Conservation (phyloP, 2,113 vertebrate genomes). For the Serilophus lunatus region DNA sequence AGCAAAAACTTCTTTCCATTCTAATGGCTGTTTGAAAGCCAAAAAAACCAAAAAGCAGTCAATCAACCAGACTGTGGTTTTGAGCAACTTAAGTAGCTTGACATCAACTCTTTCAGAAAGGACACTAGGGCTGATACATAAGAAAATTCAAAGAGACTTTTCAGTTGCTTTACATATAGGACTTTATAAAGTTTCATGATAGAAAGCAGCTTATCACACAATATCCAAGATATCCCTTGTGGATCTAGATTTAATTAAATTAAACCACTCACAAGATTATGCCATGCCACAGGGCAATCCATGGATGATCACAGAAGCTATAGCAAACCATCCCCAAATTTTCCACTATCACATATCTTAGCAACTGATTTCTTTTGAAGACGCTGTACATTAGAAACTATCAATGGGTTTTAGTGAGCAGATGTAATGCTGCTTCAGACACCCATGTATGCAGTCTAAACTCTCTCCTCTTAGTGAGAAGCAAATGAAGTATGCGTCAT, state of each 20-base stretch:
- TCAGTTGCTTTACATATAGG: background rate
- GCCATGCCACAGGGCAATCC: background rate
- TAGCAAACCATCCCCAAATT: background rate
- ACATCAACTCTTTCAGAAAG: background rate
- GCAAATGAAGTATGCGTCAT: background rate
- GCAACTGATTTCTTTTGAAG: background rate
- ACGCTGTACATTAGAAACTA: background rate
- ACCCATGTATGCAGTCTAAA: background rate
- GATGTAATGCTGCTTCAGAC: background rate
- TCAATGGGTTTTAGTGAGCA: background rate
- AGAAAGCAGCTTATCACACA: background rate
- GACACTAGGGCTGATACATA: background rate
- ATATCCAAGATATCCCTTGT: background rate
- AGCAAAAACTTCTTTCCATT: background rate
- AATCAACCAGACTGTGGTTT: background rate
- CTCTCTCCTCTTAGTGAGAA: background rate
- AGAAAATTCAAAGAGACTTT: background rate
- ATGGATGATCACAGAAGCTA: background rate
- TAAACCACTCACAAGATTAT: background rate
- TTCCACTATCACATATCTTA: background rate
- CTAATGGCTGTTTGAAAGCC: background rate
- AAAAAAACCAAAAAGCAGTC: background rate
- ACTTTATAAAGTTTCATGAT: background rate
- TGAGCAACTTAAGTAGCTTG: background rate
- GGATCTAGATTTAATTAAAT: background rate